Evolutionary conservation across 2,797 vertebrate genomes (phyloP).

Genomic region (Anguilla marmorata): DNA sequence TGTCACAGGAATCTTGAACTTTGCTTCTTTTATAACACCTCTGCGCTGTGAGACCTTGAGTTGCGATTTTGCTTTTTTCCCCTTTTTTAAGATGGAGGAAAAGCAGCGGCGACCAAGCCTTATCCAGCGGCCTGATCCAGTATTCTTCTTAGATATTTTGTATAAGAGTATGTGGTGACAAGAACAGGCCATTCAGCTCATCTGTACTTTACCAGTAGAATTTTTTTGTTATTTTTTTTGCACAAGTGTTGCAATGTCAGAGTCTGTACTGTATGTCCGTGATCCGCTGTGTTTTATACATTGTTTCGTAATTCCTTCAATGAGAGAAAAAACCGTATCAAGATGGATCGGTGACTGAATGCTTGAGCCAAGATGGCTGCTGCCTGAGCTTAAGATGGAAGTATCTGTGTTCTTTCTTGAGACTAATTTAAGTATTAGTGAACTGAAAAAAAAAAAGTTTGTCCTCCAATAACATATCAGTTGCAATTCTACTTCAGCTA

Average conservation of each 20-base stretch:
- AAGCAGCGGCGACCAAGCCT: neutral
- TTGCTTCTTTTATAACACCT: neutral
- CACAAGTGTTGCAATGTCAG: neutral
- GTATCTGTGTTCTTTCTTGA: neutral
- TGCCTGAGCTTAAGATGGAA: neutral
- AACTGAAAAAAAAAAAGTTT: no score
- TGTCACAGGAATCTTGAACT: neutral
- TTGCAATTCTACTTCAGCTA: neutral
- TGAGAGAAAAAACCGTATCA: neutral
- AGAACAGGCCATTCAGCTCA: neutral
- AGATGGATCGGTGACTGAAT: neutral
- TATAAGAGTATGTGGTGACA: neutral
- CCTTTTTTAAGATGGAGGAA: neutral
- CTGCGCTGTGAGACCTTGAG: neutral
- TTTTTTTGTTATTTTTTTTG: neutral
- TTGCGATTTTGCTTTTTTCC: neutral
- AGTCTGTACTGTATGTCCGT: neutral
- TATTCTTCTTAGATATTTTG: neutral
- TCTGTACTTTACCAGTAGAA: neutral
- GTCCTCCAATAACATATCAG: neutral
- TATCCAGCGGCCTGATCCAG: neutral
- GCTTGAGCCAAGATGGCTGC: neutral
- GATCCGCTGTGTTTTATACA: neutral
- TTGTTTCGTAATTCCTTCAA: neutral
- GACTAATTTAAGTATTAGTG: neutral